A percentile compares a stretch with the other conserved stretches of the same genome.
Conservation (phyloP, 2,113 vertebrate species). For the Nipponia nippon region DNA sequence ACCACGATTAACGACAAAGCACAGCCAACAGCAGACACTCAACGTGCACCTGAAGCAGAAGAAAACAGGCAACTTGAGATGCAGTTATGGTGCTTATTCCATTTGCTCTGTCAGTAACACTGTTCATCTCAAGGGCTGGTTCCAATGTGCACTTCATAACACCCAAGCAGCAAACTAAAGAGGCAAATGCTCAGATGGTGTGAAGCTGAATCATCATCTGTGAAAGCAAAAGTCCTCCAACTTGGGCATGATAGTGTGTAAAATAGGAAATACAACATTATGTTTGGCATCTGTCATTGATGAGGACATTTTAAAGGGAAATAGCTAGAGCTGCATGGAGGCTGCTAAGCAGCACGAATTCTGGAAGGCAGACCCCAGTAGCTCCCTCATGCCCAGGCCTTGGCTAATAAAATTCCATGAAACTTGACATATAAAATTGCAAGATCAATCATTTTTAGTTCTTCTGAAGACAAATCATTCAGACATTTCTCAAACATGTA, state of each 20-base stretch:
- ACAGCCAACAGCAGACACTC: accelerated
- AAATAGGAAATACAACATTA: neutral
- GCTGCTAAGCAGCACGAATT: neutral
- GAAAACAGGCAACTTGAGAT: neutral
- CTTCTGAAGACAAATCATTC: neutral
- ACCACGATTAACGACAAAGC: neutral
- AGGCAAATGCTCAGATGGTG: neutral
- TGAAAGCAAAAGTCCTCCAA: neutral
- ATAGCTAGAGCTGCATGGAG: neutral
- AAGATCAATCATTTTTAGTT: neutral
- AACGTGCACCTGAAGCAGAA: neutral
- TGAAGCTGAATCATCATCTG: neutral
- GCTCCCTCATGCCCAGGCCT: neutral
- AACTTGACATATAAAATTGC: neutral
- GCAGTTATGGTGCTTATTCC: neutral
- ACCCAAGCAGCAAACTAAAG: neutral
- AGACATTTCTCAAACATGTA: neutral
- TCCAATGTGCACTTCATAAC: accelerated
- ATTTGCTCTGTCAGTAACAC: neutral
- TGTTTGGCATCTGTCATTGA: neutral
- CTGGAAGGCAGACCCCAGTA: neutral
- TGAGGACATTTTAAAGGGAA: neutral
- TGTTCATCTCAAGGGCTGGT: neutral
- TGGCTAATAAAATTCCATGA: neutral
- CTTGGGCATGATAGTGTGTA: neutral